Evolutionary conservation across 2,888 invertebrate species (phyloP), one percentile per base, ranked within the genome.

Genomic region (Trachelus stipa): DNA sequence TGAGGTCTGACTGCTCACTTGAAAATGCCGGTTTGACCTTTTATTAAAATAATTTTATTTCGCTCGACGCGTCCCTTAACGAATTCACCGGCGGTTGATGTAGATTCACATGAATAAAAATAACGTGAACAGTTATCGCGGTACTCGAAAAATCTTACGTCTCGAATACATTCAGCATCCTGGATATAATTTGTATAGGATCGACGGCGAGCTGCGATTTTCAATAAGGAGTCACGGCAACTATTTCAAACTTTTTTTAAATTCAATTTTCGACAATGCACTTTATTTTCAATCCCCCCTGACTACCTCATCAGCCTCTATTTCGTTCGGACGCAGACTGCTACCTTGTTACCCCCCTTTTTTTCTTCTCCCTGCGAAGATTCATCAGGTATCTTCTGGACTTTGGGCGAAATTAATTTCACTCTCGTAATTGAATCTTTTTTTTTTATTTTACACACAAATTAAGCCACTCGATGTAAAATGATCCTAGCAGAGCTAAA

Each of bases 221-320:
- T 40, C 1, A 40, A 40, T 40, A 15, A 15, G 4, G 12, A 40
- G 4, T 40, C 40, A 6, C 15, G 1, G 4, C 0, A 12, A 40
- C 1, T 23, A 15, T 40, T 15, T 15, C 0, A 0, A 40, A 40
- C 0, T 15, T 15, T 37, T 37, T 12, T 37, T 0, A 37, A 15
- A 40, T 23, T 15, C 40, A 40, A 56, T 23, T 56, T 56, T 56
- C 1, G 4, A 23, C 23, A 6, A 56, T 23, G 56, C 56, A 23
- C 56, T 23, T 56, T 56, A 0, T 23, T 56, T 9, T 56, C 23
- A 6, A 56, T 33, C 2, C 31, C 56, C 0, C 9, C 56, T 56
- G 56, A 1, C 15, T 9, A 4, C 0, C 0, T 23, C 0, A 0
- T 56, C 23, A 9, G 56, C 9, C 9, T 56, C 23, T 9, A 9